Evolutionary conservation across 2,888 invertebrate species (phyloP), one percentile per base, ranked within the genome.

Genomic region (Tigriopus californicus): DNA sequence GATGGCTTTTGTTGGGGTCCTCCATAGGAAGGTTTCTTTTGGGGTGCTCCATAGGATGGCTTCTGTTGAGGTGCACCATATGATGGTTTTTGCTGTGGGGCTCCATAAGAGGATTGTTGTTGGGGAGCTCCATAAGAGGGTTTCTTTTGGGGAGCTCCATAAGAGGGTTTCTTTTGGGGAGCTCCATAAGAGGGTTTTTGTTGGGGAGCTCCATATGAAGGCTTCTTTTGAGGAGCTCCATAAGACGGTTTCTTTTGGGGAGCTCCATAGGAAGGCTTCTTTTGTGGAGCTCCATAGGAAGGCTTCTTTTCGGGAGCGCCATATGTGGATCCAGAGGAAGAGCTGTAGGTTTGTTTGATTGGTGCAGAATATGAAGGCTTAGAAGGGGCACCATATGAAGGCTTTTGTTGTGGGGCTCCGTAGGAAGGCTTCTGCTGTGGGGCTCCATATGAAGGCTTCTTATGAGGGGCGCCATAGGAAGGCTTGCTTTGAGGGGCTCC

Each of bases 151-250:
- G 42, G 42, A 42, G 42, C 12, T 42, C 42, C 13, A 41, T 51
- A 53, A 10, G 33, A 18, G n/a, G 51, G 52, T 13, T 59, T 51
- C 4, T 58, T 52, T 25, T 15, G 57, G 22, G 60, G 60, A 42
- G 51, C 41, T 11, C 55, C 20, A 24, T 58, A 58, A 40, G 12
- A 12, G 42, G 12, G 12, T 12, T 40, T 41, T n/a, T 49, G 18
- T 22, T n/a, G 10, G 3, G 47, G 58, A 13, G 13, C 13, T 12
- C 12, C 12, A 42, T 12, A 13, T 42, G 12, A 12, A 42, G 12
- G 12, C 12, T 12, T 12, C 42, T 42, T 12, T 12, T 12, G 42
- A 12, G 42, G 42, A 12, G 42, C 12, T 42, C 42, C 42, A 42
- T 42, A 42, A 42, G 42, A 42, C 13, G 42, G 42, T 42, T 42